phyloP scores from a whole-genome alignment of 1,140 invertebrate species.

The Lordiphosa clarofinis region DNA sequence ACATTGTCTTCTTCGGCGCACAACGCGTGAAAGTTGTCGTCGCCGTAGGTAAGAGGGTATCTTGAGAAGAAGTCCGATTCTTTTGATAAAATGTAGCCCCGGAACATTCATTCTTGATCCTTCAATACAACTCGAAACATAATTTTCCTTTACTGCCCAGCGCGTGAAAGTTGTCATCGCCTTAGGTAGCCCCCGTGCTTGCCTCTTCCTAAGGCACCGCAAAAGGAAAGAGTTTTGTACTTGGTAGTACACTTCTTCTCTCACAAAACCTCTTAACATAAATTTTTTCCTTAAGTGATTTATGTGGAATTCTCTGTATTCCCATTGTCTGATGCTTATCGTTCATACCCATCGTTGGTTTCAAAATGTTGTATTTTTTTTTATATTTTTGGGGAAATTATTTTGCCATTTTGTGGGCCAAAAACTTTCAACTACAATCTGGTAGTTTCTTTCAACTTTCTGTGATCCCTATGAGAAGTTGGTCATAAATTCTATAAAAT shows the following conservation, averaged over 20 bases:
- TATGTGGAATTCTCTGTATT: no score
- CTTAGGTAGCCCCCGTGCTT: conserved; percentile 26
- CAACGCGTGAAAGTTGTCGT: conserved; percentile 62
- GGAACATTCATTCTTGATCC: no score
- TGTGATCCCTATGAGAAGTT: conserved; percentile 63
- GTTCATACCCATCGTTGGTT: neutral
- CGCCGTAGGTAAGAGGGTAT: conserved; percentile 33
- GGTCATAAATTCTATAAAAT: conserved; percentile 74
- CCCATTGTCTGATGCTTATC: neutral
- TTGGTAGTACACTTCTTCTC: no score
- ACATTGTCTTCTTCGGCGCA: conserved; percentile 52
- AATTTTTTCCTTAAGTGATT: no score
- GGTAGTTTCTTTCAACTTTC: conserved; percentile 25
- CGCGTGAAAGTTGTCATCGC: conserved; percentile 67
- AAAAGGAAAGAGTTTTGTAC: no score
- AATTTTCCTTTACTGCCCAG: no score
- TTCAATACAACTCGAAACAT: no score
- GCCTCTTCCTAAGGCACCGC: conserved; percentile 14
- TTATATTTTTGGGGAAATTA: no score
- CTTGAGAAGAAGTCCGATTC: neutral
- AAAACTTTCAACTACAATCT: conserved; percentile 32
- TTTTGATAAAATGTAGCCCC: no score
- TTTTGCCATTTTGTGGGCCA: conserved; percentile 15
- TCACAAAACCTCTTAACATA: no score
- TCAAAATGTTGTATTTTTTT: conserved; percentile 5